Evolutionary conservation across 2,113 vertebrate genomes (phyloP).

Genomic region (Colaptes auratus): DNA sequence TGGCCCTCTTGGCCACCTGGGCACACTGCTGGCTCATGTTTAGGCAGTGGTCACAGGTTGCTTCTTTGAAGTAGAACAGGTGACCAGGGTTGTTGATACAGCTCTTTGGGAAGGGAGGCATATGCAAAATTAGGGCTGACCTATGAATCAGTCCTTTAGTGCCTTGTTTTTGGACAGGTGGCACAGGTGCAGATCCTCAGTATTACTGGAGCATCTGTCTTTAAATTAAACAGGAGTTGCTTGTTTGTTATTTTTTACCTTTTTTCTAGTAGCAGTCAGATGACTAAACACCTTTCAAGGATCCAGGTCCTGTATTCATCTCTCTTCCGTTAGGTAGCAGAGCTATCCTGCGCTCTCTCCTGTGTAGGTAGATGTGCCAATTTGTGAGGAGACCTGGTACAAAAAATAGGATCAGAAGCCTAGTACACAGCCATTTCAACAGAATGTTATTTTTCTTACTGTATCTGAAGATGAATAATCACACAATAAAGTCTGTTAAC

Average conservation of each 20-base stretch:
- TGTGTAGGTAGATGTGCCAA: background rate
- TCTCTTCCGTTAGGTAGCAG: background rate
- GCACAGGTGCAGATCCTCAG: background rate
- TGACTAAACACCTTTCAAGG: background rate
- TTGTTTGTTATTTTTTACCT: background rate
- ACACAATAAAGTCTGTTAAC: background rate
- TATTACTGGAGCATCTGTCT: background rate
- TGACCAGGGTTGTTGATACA: background rate
- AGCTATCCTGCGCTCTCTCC: background rate
- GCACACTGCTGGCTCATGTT: too few relatives aligned
- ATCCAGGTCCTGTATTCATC: background rate
- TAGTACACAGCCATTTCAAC: background rate
- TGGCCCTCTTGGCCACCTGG: too few relatives aligned
- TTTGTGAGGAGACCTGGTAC: background rate
- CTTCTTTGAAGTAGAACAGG: background rate
- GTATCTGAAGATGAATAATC: background rate
- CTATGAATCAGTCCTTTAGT: background rate
- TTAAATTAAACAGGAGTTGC: background rate
- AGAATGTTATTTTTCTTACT: background rate
- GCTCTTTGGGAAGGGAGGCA: background rate
- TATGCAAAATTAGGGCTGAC: background rate
- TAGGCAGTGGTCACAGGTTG: too few relatives aligned
- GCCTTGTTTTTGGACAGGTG: background rate
- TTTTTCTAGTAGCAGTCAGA: background rate
- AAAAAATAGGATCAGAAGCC: background rate